Evolutionary conservation across 2,888 invertebrate species (phyloP).

Genomic region (Chloromyia formosa): DNA sequence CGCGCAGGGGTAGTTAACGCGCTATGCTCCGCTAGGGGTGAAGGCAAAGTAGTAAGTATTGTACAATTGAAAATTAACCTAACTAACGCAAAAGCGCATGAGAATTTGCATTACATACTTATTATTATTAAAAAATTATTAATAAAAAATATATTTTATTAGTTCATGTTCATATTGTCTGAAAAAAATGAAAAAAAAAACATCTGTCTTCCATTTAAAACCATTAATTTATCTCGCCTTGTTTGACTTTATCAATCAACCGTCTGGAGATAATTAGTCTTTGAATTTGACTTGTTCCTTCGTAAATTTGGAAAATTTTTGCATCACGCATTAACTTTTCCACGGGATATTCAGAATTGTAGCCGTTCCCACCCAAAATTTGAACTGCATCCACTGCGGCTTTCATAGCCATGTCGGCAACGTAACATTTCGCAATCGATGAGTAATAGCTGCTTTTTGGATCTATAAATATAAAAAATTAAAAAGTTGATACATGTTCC

Average conservation of each 20-base stretch:
- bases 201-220: too few species aligned
- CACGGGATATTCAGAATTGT: slow-evolving; percentile 92
- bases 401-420: slow-evolving; percentile 88
- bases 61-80: too few species aligned
- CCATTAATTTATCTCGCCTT: background rate
- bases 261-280: slow-evolving; percentile 84
- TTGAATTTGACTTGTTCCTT: slow-evolving; percentile 94
- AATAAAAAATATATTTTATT: too few species aligned
- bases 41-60: too few species aligned
- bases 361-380: slow-evolving; percentile 92
- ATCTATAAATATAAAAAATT: slow-evolving; percentile 52
- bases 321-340: slow-evolving; percentile 97
- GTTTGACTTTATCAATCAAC: slow-evolving; percentile 67
- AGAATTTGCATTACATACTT: too few species aligned
- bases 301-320: slow-evolving; percentile 95
- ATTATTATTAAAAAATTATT: too few species aligned
- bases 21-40: too few species aligned
- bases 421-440: slow-evolving; percentile 88
- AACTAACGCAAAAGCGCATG: too few species aligned
- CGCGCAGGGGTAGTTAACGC: too few species aligned
- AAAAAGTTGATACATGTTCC: slow-evolving; percentile 58
- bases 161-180: too few species aligned
- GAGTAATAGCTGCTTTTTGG: slow-evolving; percentile 76
- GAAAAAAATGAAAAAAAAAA: too few species aligned
- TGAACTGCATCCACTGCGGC: slow-evolving; percentile 90